Evolutionary conservation across 2,888 invertebrate species (phyloP), one percentile per base, ranked within the genome.

Genomic region (Cheiracanthium punctorium): DNA sequence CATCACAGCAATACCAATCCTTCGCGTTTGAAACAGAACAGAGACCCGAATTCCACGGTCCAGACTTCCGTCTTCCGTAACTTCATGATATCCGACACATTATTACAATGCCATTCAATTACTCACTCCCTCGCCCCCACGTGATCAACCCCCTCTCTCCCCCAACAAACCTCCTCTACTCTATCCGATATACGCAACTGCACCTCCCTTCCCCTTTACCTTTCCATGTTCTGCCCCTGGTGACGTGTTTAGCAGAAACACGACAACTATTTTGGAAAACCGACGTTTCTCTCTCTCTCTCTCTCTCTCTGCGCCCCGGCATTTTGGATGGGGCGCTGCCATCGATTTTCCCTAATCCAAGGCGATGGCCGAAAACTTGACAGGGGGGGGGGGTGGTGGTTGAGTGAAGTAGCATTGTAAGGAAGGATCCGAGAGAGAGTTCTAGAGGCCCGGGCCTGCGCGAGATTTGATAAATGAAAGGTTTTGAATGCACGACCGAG

Each of bases 61-160:
- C 32, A 43, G 71, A 5, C 71, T 43, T 29, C 43, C 67, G 8
- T 77, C 71, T 43, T 29, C 43, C 67, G 8, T 77, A 74, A 79
- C 84, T 79, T 79, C 69, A 85, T 85, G 73, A 85, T 43, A 67
- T 52, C 79, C 58, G 79, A 79, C 73, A 79, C 84, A 79, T 85
- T 79, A 85, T 85, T 85, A 79, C 84, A 85, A 85, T 85, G 74
- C 84, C 84, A 79, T 85, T 85, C 84, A 85, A 85, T 85, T 85
- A 85, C 74, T 65, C 67, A 76, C 70, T 28, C 71, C 37, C 33
- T 33, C n/a, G n/a, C 33, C 17, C 69, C n/a, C 69, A 33, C n/a
- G 58, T 58, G 58, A 69, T 37, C 69, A 20, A 69, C 10, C 69
- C 33, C 67, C 24, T 24, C 24, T 17, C 58, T 58, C 20, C 12